These are phyloP conservation scores for Papilio helenus DNA, from an alignment of 1,140 invertebrate genomes.

Conservation along the genomic window DNA sequence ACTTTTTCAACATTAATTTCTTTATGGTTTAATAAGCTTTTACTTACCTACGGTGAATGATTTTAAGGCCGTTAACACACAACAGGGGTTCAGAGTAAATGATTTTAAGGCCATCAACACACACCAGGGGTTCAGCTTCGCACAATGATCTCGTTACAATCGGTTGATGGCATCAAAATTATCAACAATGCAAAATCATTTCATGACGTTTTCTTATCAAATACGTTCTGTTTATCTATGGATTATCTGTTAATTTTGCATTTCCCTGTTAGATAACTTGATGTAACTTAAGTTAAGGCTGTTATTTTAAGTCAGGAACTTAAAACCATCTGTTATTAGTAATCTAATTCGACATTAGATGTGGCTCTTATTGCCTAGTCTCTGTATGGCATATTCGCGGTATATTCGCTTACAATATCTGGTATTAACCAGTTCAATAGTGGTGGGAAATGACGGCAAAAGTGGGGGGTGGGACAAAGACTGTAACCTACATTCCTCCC, in stretches of 20 bases:
- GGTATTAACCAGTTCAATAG: conserved; percentile 41
- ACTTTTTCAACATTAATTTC: no score
- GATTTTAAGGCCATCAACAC: conserved; percentile 6
- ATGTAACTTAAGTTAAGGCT: not conserved
- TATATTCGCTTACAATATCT: not conserved
- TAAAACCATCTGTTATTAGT: no score
- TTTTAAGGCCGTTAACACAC: conserved; percentile 9
- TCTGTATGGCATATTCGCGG: not conserved
- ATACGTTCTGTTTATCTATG: not conserved
- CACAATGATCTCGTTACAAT: not conserved
- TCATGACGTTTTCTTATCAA: not conserved
- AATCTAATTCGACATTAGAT: no score
- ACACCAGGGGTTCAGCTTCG: not conserved
- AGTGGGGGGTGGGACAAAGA: conserved; percentile 53
- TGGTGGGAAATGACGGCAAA: conserved; percentile 51
- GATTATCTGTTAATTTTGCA: conserved; percentile 15
- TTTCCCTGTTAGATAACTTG: not conserved
- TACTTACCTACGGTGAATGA: not conserved
- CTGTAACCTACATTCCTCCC: conserved; percentile 72
- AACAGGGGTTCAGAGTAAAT: not conserved
- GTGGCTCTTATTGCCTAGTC: not conserved
- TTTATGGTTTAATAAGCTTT: not conserved
- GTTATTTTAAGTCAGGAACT: no score
- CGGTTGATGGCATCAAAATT: not conserved
- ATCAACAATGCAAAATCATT: not conserved